Evolutionary conservation across 2,888 invertebrate genomes (phyloP).

Genomic region (Himalopsyche kuldschensis): DNA sequence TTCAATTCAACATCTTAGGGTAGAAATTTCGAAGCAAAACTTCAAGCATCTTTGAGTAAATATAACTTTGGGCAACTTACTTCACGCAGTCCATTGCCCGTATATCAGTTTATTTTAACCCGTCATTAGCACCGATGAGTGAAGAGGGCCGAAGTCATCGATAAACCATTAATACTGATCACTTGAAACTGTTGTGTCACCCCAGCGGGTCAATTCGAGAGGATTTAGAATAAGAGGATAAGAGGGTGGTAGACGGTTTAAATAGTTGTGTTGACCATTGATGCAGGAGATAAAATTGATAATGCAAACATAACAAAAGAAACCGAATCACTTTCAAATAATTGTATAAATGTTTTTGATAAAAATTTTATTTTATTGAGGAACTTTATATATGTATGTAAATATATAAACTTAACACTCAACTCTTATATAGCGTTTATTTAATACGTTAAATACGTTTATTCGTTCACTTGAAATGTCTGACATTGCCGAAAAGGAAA

Average conservation of each 20-base stretch:
- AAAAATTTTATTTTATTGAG: too few relatives aligned
- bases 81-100: not conserved
- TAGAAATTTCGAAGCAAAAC: not conserved
- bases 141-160: slow-evolving; percentile 15
- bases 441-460: too few relatives aligned
- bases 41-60: not conserved
- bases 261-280: not conserved
- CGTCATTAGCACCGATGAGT: slow-evolving; percentile 17
- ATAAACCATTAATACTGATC: slow-evolving; percentile 26
- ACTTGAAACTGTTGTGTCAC: not conserved
- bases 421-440: too few relatives aligned
- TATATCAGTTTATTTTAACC: slow-evolving; percentile 16
- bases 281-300: too few relatives aligned
- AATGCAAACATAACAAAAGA: too few relatives aligned
- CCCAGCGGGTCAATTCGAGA: not conserved
- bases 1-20: not conserved
- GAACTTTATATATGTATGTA: too few relatives aligned
- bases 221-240: not conserved
- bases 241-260: not conserved
- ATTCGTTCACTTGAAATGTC: too few relatives aligned
- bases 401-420: too few relatives aligned
- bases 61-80: not conserved
- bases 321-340: too few relatives aligned
- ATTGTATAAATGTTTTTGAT: too few relatives aligned
- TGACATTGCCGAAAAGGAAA: too few relatives aligned